Evolutionary conservation across 1,140 invertebrate species (phyloP).

Genomic region (Phortica variegata): DNA sequence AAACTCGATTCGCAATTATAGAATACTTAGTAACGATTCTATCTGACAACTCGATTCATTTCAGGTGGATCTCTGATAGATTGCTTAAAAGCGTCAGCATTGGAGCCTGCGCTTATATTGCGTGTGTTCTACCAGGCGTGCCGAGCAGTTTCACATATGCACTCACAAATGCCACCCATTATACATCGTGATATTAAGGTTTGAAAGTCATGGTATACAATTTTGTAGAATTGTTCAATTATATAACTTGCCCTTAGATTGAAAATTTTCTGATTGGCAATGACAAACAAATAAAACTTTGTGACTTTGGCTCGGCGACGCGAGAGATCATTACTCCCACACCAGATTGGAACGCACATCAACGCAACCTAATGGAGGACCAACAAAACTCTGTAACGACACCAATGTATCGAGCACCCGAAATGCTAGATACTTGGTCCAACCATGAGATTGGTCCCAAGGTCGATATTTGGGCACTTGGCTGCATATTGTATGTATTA

Average conservation of each 20-base stretch:
- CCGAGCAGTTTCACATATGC: constrained; percentile 89
- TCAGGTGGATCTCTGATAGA: constrained; percentile 79
- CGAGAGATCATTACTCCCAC: constrained; percentile 81
- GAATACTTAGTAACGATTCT: neutral
- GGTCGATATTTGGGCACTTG: constrained; percentile 95
- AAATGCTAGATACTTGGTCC: constrained; percentile 97
- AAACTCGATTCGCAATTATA: constrained; percentile 2
- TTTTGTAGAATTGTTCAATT: neutral
- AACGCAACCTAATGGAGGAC: constrained; percentile 91
- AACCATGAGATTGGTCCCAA: constrained; percentile 88
- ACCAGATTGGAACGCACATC: constrained; percentile 86
- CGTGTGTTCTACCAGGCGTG: constrained; percentile 91
- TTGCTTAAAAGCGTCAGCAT: constrained; percentile 68
- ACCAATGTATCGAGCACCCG: constrained; percentile 89
- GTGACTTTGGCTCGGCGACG: constrained; percentile 98
- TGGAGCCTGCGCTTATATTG: constrained; percentile 76
- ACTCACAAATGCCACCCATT: constrained; percentile 83
- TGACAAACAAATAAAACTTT: constrained; percentile 88
- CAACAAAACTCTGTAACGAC: constrained; percentile 77
- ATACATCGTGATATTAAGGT: constrained; percentile 83
- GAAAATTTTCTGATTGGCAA: constrained; percentile 67
- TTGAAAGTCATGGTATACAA: neutral
- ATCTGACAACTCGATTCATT: constrained; percentile 19
- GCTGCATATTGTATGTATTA: constrained; percentile 91
- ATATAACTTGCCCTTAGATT: constrained; percentile 49